Conservation (phyloP, 2,113 vertebrate species). For the Microtus ochrogaster region DNA sequence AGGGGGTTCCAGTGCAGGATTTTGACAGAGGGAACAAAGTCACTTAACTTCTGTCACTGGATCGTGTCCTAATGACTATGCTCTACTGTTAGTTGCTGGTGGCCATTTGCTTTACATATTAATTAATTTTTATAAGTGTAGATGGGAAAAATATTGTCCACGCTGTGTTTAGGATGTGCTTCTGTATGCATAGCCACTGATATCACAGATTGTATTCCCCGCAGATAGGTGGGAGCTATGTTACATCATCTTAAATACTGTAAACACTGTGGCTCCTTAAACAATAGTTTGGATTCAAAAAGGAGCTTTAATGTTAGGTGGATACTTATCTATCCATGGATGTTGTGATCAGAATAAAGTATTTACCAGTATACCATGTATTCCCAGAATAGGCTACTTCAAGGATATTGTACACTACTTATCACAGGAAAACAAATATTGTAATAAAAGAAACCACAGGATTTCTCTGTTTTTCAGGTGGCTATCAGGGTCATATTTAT, state of each 20-base stretch:
- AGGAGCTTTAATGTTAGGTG: constrained; percentile 13
- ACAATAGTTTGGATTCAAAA: not conserved
- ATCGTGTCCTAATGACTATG: not conserved
- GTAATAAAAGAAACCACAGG: not conserved
- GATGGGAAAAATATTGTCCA: not conserved
- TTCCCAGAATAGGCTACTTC: not conserved
- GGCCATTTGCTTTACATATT: not conserved
- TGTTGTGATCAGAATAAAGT: not conserved
- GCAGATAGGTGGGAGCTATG: fast-evolving
- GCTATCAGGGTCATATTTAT: not conserved
- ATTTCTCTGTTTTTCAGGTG: not conserved
- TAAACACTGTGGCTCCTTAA: not conserved
- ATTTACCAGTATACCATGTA: not conserved
- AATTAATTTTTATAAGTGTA: not conserved
- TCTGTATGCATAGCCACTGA: not conserved
- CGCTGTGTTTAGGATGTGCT: not conserved
- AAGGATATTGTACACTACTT: not conserved
- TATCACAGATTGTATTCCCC: not conserved
- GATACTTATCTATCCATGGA: not conserved
- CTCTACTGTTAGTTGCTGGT: not conserved
- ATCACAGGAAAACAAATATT: not conserved
- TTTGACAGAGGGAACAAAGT: not conserved
- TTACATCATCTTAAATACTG: not conserved
- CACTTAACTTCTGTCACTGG: not conserved
- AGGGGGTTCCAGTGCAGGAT: not conserved